Percentiles rank a stretch among this genome's conserved stretches.
phyloP scores from a whole-genome alignment of 2,113 vertebrate genomes.

The Sprattus sprattus region DNA sequence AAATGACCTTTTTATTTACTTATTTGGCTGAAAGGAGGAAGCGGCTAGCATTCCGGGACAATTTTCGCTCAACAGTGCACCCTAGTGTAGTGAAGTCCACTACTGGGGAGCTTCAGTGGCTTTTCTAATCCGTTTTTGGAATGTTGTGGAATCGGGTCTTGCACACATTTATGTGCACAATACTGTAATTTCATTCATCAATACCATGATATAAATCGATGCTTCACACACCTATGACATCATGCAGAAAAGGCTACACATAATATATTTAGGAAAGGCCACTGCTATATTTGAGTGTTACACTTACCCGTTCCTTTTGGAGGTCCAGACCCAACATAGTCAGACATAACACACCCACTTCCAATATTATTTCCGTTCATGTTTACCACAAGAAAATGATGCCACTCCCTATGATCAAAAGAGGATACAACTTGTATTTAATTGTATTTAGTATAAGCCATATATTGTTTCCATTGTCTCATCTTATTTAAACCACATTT shows the following conservation, averaged over 20 bases:
- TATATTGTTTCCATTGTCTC: background rate
- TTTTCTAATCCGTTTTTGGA: background rate
- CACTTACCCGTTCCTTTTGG: slow-evolving; percentile 85
- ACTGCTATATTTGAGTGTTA: background rate
- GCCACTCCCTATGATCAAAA: slow-evolving; percentile 83
- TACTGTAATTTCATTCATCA: background rate
- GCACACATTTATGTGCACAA: background rate
- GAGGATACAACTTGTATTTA: background rate
- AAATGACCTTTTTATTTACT: too few relatives aligned
- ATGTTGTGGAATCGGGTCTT: background rate
- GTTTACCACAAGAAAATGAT: slow-evolving; percentile 93
- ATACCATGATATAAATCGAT: background rate
- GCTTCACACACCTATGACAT: too few relatives aligned
- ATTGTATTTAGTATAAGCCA: background rate
- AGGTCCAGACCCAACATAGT: slow-evolving; percentile 89
- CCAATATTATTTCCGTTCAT: slow-evolving; percentile 89
- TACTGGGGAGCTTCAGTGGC: background rate
- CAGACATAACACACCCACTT: slow-evolving; percentile 82
- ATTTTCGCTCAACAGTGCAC: background rate
- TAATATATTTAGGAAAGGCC: background rate
- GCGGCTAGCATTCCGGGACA: background rate
- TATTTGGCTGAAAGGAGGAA: too few relatives aligned
- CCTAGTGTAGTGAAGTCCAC: background rate
- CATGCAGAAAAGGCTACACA: background rate
- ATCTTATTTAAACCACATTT: background rate